phyloP scores from a whole-genome alignment of 1,140 invertebrate genomes.

The Drosophila erecta region DNA sequence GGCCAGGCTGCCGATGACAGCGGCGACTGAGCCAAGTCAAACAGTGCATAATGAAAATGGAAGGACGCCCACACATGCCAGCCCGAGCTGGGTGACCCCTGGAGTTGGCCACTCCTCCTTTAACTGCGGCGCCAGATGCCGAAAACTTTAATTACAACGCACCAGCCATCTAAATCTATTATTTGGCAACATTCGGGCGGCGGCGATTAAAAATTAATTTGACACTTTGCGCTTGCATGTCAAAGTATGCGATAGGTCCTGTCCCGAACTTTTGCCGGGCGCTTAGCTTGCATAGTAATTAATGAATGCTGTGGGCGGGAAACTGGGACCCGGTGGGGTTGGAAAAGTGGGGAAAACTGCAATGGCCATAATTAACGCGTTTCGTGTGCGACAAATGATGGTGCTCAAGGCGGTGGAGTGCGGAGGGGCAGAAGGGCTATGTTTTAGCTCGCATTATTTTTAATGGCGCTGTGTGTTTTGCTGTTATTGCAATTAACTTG shows the following conservation, averaged over 20 bases:
- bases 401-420: constrained; percentile 37
- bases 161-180: constrained; percentile 78
- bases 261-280: constrained; percentile 66
- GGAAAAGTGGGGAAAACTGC: too few relatives aligned
- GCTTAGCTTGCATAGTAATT: constrained; percentile 82
- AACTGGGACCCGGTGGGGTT: too few relatives aligned
- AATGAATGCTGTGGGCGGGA: constrained; percentile 63
- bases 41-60: constrained; percentile 13
- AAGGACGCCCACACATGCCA: constrained; percentile 23
- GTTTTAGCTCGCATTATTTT: constrained; percentile 61
- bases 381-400: constrained; percentile 77
- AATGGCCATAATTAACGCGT: constrained; percentile 79
- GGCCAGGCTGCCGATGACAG: constrained; percentile 49
- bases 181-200: constrained; percentile 70
- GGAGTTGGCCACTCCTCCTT: constrained; percentile 40
- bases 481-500: constrained; percentile 69
- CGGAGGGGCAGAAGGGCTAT: constrained; percentile 14
- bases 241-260: constrained; percentile 60
- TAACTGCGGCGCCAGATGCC: constrained; percentile 44
- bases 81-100: constrained; percentile 28
- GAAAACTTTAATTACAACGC: constrained; percentile 62
- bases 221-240: constrained; percentile 82
- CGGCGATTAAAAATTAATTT: constrained; percentile 83
- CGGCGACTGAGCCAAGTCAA: constrained; percentile 35
- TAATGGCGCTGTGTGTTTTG: constrained; percentile 67